Conservation (phyloP, 2,797 vertebrate genomes). For the Rhabdophis nuchalis region DNA sequence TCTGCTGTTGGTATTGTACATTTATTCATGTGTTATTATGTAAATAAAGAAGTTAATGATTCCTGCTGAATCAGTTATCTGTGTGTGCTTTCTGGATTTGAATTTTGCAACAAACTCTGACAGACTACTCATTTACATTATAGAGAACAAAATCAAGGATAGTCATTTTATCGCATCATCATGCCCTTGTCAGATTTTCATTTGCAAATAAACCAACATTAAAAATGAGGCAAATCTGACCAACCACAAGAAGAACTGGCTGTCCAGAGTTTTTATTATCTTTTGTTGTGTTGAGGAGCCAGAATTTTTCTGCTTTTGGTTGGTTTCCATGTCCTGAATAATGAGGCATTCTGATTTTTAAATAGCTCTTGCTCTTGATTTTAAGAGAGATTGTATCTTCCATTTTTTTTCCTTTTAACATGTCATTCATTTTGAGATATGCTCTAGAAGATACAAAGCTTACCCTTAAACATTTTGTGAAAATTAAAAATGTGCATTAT, state of each 20-base stretch:
- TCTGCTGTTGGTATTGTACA: no score
- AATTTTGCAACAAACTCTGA: no score
- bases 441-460: not conserved
- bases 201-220: not conserved
- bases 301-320: not conserved
- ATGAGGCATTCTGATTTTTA: not conserved
- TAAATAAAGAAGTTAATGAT: no score
- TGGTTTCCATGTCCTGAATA: not conserved
- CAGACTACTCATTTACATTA: not conserved
- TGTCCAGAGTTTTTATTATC: not conserved
- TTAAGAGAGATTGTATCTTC: not conserved
- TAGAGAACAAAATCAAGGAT: not conserved
- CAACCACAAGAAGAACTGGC: not conserved
- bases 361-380: not conserved
- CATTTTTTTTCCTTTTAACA: not conserved
- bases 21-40: no score
- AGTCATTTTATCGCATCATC: not conserved
- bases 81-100: no score
- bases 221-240: not conserved
- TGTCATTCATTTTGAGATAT: not conserved
- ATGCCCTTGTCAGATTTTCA: not conserved
- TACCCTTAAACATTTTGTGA: not conserved
- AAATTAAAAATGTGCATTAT: not conserved
- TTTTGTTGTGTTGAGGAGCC: not conserved
- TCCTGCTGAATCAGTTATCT: no score